Evolutionary conservation across 2,113 vertebrate genomes (phyloP).

Genomic region (Hippocampus mohnikei): DNA sequence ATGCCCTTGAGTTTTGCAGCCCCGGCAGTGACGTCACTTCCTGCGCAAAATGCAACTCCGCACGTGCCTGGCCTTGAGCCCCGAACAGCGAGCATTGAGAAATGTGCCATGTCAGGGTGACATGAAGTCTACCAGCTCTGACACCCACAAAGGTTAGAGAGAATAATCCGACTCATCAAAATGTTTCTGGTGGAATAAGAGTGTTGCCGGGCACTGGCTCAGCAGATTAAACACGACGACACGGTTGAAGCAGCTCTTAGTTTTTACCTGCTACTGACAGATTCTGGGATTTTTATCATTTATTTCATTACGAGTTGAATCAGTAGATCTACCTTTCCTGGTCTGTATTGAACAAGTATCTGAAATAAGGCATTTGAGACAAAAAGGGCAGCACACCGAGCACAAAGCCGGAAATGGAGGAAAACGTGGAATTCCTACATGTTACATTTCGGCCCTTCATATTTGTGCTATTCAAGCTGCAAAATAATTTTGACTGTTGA

Average conservation of each 20-base stretch:
- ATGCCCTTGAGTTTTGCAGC: slow-evolving; percentile 41
- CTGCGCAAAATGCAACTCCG: slow-evolving; percentile 53
- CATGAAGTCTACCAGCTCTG: slow-evolving; percentile 16
- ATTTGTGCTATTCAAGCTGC: too few species aligned
- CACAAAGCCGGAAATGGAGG: too few species aligned
- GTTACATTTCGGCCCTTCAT: too few species aligned
- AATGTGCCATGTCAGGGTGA: slow-evolving; percentile 36
- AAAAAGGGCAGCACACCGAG: too few species aligned
- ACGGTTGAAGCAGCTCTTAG: slow-evolving; percentile 26
- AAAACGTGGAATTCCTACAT: too few species aligned
- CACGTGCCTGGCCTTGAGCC: slow-evolving; percentile 13
- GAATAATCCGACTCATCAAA: slow-evolving; percentile 27
- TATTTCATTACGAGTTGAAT: too few species aligned
- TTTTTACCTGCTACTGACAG: too few species aligned
- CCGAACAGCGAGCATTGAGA: slow-evolving; percentile 23
- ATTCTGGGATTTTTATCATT: too few species aligned
- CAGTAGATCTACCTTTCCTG: too few species aligned
- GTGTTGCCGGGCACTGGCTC: slow-evolving; percentile 42
- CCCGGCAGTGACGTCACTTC: slow-evolving; percentile 65
- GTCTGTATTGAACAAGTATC: too few species aligned
- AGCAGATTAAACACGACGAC: slow-evolving; percentile 32
- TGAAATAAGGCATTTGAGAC: too few species aligned
- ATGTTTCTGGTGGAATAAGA: slow-evolving; percentile 27
- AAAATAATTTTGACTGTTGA: too few species aligned
- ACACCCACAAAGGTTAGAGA: slow-evolving; percentile 13